phyloP scores from a whole-genome alignment of 2,797 vertebrate species.

The Pseudochaenichthys georgianus region DNA sequence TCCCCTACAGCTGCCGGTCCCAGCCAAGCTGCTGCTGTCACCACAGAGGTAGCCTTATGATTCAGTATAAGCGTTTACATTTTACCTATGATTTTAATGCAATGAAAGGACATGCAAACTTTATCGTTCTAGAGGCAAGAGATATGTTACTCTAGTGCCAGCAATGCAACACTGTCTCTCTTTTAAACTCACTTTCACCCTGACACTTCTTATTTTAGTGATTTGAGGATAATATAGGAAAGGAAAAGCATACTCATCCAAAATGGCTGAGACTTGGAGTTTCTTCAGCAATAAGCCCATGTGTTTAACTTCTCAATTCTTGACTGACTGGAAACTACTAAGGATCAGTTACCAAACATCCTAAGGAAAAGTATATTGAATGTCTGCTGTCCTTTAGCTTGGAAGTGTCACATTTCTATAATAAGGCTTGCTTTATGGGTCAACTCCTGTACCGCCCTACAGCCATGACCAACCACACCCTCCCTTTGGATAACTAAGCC shows the following conservation, averaged over 20 bases:
- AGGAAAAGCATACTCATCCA: conserved; percentile 9
- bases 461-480: not conserved
- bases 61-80: not conserved
- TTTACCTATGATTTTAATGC: conserved; percentile 34
- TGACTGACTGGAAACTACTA: not conserved
- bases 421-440: not conserved
- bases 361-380: not conserved
- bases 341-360: not conserved
- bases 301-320: not conserved
- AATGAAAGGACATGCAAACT: conserved; percentile 11
- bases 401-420: not conserved
- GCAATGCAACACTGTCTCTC: not conserved
- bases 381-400: not conserved
- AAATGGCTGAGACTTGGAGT: not conserved
- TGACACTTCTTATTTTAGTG: conserved; percentile 20
- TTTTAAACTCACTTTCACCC: not conserved
- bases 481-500: conserved; percentile 2
- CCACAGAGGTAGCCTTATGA: conserved; percentile 54
- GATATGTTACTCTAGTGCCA: not conserved
- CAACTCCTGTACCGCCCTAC: not conserved
- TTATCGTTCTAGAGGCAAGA: not conserved
- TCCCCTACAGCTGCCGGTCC: conserved; percentile 18
- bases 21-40: not conserved
- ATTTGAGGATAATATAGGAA: conserved; percentile 4
- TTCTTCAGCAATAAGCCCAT: not conserved